Evolutionary conservation across 2,113 vertebrate species (phyloP).

Genomic region (Lanius ludovicianus): DNA sequence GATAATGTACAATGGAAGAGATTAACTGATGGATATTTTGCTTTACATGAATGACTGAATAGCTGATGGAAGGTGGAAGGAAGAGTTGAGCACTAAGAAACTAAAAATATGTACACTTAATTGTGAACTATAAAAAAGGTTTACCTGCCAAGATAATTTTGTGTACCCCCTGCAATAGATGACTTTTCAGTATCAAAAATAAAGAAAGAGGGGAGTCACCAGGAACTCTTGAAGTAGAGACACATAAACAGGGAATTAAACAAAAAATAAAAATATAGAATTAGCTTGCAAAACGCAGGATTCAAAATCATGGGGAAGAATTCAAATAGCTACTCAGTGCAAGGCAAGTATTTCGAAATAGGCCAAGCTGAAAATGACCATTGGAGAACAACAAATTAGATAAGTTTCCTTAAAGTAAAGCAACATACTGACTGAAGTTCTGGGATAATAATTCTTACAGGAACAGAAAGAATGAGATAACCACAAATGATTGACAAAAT

Average conservation of each 20-base stretch:
- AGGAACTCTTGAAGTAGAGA: background rate
- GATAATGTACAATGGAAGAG: background rate
- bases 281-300: background rate
- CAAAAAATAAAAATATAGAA: background rate
- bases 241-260: background rate
- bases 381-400: background rate
- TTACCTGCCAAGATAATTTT: background rate
- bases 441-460: background rate
- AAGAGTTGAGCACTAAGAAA: background rate
- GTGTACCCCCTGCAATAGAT: background rate
- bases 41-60: background rate
- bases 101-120: background rate
- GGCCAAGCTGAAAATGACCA: background rate
- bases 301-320: background rate
- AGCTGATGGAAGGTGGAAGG: background rate
- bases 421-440: background rate
- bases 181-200: background rate
- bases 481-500: background rate
- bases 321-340: background rate
- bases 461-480: background rate
- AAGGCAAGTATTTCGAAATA: background rate
- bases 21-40: background rate
- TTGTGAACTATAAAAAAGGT: background rate
- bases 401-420: background rate
- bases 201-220: background rate